A percentile compares a stretch with the other conserved stretches of the same genome.
Conservation (phyloP, 2,797 vertebrate species). For the Pampus argenteus region DNA sequence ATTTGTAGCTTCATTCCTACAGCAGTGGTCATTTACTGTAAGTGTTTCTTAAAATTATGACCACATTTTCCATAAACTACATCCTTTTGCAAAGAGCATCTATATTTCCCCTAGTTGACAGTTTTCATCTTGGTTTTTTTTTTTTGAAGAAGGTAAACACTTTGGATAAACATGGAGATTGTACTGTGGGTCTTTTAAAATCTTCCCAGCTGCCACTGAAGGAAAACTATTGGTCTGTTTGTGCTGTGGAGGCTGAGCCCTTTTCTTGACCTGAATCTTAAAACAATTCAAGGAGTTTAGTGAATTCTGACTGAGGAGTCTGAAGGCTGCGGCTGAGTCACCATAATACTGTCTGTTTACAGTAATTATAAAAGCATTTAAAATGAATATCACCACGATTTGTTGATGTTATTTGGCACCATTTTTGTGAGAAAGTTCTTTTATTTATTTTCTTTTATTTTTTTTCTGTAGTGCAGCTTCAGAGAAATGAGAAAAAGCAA, state of each 20-base stretch:
- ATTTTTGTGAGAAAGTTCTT: conserved; percentile 13
- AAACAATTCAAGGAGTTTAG: background rate
- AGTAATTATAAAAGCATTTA: conserved; percentile 1
- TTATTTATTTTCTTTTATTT: conserved; percentile 10
- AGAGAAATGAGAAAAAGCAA: background rate
- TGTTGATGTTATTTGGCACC: conserved; percentile 23
- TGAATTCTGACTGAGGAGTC: background rate
- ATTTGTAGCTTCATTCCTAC: conserved; percentile 35
- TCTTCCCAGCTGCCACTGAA: conserved; percentile 21
- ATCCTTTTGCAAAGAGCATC: conserved; percentile 29
- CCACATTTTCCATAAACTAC: conserved; percentile 52
- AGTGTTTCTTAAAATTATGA: conserved; percentile 32
- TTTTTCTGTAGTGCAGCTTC: conserved; percentile 6
- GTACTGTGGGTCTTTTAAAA: conserved; percentile 17
- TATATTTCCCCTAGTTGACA: conserved; percentile 39
- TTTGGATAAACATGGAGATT: conserved; percentile 18
- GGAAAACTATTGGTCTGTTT: conserved; percentile 15
- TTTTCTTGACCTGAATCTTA: conserved; percentile 14
- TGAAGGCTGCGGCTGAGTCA: conserved; percentile 1
- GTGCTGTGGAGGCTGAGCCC: background rate
- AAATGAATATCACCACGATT: background rate
- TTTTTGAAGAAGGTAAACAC: conserved; percentile 36
- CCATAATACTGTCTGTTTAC: background rate
- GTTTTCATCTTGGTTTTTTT: conserved; percentile 37
- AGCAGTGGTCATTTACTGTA: conserved; percentile 16